phyloP scores from a whole-genome alignment of 2,797 vertebrate genomes.

The Luscinia luscinia region DNA sequence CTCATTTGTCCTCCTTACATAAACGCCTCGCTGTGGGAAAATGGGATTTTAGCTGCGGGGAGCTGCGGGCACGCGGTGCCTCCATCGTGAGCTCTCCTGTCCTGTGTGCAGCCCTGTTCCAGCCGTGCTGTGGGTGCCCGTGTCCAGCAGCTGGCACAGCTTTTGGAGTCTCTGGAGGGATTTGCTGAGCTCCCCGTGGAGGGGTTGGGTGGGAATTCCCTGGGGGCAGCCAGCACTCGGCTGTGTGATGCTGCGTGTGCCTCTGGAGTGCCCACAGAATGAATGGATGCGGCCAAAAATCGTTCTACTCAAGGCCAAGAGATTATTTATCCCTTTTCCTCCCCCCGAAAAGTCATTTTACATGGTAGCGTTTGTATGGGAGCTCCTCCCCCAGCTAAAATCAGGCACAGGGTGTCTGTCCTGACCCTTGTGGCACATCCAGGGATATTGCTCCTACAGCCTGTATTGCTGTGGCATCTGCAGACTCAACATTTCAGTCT shows the following conservation, averaged over 20 bases:
- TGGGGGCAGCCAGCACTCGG: not conserved
- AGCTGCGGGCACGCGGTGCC: not conserved
- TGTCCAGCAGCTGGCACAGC: not conserved
- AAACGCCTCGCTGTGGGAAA: not conserved
- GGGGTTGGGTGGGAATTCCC: not conserved
- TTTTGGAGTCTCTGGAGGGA: not conserved
- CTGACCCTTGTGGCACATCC: not conserved
- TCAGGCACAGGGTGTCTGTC: accelerated
- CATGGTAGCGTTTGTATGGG: not conserved
- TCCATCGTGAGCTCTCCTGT: not conserved
- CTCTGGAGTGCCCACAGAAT: not conserved
- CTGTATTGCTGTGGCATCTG: not conserved
- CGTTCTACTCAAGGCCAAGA: not conserved
- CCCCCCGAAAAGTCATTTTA: accelerated
- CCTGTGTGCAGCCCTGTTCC: not conserved
- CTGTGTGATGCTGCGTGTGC: not conserved
- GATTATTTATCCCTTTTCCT: accelerated
- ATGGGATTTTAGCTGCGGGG: not conserved
- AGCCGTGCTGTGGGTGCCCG: not conserved
- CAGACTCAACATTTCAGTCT: not conserved
- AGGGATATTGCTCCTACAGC: accelerated
- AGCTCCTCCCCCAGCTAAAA: not conserved
- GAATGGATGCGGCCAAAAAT: not conserved
- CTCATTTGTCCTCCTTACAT: not conserved
- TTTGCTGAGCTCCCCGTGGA: not conserved